These are phyloP conservation scores for Agrotis puta DNA, from an alignment of 2,888 invertebrate genomes.

Conservation along the genomic window DNA sequence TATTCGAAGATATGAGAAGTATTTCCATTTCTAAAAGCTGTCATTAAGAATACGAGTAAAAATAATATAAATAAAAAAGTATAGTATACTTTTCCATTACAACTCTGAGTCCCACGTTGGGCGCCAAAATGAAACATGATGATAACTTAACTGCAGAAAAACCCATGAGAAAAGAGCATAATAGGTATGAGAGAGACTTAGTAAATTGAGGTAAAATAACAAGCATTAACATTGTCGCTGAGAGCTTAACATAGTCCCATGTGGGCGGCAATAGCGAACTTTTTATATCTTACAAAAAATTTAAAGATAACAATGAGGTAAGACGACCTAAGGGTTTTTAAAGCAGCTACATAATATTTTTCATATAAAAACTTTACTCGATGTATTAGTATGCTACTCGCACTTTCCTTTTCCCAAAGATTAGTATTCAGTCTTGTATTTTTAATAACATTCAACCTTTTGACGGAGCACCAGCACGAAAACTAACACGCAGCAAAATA, in stretches of 20 bases:
- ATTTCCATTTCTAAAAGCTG: neutral
- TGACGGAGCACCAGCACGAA: slow-evolving; percentile 16
- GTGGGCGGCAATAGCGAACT: slow-evolving; percentile 18
- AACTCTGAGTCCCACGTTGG: slow-evolving; percentile 14
- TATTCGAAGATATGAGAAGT: neutral
- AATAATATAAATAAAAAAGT: neutral
- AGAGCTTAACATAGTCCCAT: neutral
- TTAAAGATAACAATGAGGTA: neutral
- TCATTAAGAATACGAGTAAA: neutral
- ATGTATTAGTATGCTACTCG: too few species aligned
- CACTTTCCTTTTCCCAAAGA: neutral
- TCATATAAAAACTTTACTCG: neutral
- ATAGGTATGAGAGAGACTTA: neutral
- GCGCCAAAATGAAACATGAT: slow-evolving; percentile 22
- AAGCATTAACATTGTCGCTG: neutral
- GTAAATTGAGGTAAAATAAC: slow-evolving; percentile 18
- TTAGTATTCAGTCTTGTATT: slow-evolving; percentile 10
- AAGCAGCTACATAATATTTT: neutral
- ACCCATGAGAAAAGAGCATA: neutral
- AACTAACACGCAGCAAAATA: slow-evolving; percentile 35
- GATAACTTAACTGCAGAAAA: neutral
- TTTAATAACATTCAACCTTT: slow-evolving; percentile 19
- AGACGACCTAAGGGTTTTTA: neutral
- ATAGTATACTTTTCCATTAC: neutral
- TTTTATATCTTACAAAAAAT: neutral